phyloP scores from a whole-genome alignment of 2,113 vertebrate genomes.

The Cercocebus atys region DNA sequence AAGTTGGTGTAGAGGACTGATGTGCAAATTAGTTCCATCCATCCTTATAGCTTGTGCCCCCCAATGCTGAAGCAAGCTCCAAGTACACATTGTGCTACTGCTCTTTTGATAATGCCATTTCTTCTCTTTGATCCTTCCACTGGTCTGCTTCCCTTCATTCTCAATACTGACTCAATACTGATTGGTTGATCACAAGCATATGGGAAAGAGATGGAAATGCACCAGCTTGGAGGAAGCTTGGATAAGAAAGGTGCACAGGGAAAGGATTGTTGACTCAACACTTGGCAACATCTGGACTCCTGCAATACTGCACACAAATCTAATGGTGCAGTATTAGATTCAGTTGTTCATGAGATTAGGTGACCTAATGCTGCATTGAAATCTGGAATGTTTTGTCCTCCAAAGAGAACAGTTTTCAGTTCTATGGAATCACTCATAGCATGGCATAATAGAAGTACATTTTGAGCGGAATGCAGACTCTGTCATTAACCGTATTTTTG shows the following conservation, averaged over 20 bases:
- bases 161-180: background rate
- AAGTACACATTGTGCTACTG: no score
- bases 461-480: background rate
- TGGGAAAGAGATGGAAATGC: background rate
- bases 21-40: background rate
- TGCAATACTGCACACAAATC: no score
- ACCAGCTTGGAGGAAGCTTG: background rate
- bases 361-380: background rate
- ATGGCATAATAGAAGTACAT: background rate
- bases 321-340: background rate
- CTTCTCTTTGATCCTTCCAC: background rate
- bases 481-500: background rate
- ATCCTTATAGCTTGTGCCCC: rapidly evolving
- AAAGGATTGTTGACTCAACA: background rate
- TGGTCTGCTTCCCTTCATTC: background rate
- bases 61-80: background rate
- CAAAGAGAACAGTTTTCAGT: background rate
- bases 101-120: rapidly evolving
- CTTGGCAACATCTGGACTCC: background rate
- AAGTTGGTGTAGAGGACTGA: background rate
- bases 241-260: background rate
- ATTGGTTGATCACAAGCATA: background rate
- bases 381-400: background rate
- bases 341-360: background rate
- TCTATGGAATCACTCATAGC: background rate